Percentiles rank a stretch among this genome's conserved stretches.
phyloP scores from a whole-genome alignment of 2,888 invertebrate species.

The Ariolimax columbianus region DNA sequence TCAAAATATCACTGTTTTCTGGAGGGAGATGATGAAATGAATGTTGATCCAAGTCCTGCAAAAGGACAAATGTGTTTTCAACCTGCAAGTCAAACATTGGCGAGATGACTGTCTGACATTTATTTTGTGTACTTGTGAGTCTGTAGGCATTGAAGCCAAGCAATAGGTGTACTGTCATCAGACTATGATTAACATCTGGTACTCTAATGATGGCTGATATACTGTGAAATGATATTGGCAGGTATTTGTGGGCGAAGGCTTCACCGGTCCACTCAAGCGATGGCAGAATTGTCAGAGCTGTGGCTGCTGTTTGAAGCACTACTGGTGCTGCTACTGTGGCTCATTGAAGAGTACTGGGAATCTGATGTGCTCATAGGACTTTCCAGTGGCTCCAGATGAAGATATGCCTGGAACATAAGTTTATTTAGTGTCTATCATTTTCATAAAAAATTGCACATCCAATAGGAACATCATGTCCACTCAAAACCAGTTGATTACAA shows the following conservation, averaged over 20 bases:
- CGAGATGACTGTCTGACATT: background rate
- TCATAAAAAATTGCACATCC: background rate
- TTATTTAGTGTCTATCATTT: background rate
- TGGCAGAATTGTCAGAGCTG: conserved; percentile 57
- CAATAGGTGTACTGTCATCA: background rate
- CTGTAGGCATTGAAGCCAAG: background rate
- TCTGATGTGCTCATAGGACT: conserved; percentile 71
- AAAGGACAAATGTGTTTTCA: background rate
- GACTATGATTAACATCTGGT: background rate
- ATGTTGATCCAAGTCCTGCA: background rate
- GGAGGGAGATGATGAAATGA: background rate
- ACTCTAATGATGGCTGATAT: background rate
- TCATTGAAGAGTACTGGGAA: conserved; percentile 78
- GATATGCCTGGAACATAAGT: conserved; percentile 84
- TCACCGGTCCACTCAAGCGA: conserved; percentile 34
- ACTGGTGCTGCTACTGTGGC: conserved; percentile 65
- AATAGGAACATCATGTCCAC: background rate
- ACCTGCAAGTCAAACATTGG: background rate
- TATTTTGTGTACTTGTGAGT: background rate
- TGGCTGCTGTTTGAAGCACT: conserved; percentile 66
- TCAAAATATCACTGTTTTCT: background rate
- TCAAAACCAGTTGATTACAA: too few species aligned
- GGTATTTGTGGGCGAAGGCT: background rate
- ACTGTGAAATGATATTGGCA: background rate
- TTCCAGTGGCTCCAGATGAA: conserved; percentile 84